Evolutionary conservation across 2,113 vertebrate species (phyloP).

Genomic region (Colaptes auratus): DNA sequence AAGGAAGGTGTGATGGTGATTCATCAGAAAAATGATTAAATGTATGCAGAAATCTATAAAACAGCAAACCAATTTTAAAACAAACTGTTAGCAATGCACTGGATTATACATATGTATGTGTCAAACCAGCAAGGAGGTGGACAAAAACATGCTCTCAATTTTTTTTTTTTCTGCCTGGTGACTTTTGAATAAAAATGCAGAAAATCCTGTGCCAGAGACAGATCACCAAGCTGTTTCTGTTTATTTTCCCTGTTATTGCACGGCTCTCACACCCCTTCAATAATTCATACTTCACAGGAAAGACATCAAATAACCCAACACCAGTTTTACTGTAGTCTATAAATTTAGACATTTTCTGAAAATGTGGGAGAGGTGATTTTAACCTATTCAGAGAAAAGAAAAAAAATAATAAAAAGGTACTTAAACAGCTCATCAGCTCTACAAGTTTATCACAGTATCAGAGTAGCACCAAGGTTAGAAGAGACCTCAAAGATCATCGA

Average conservation of each 20-base stretch:
- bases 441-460: not conserved
- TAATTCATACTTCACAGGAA: not conserved
- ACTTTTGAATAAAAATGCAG: not conserved
- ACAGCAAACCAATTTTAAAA: not conserved
- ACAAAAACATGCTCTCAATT: not conserved
- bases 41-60: not conserved
- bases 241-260: not conserved
- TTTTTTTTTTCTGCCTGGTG: no score
- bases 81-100: not conserved
- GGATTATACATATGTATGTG: no score
- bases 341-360: not conserved
- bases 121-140: not conserved
- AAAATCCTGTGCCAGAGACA: not conserved
- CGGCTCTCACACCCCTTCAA: not conserved
- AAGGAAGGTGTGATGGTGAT: not conserved
- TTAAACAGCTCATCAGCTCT: not conserved
- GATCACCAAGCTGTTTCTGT: not conserved
- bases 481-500: no score
- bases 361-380: not conserved
- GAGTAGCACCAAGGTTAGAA: no score
- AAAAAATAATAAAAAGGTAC: not conserved
- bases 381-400: not conserved
- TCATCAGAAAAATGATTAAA: not conserved
- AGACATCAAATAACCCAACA: rapidly evolving
- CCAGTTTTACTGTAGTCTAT: not conserved